These are phyloP conservation scores for Pomacea maculata DNA, from an alignment of 1,140 invertebrate species.

Conservation along the genomic window DNA sequence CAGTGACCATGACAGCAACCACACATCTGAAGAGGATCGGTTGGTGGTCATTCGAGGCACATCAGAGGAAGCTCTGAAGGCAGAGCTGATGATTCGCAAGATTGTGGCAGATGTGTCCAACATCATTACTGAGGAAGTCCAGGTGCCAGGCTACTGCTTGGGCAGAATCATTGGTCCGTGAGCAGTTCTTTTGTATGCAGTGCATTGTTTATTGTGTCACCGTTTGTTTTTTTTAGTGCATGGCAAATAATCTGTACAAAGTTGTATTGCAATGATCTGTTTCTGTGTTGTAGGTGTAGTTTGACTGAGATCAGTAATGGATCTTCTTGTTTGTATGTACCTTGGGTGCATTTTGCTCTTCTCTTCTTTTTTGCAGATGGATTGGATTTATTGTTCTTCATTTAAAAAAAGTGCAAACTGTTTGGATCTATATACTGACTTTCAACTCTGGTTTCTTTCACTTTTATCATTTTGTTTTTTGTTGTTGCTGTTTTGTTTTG, in stretches of 20 bases:
- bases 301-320: too few relatives aligned
- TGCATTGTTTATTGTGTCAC: background rate
- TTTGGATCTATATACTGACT: too few relatives aligned
- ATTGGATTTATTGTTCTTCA: too few relatives aligned
- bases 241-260: background rate
- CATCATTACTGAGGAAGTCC: conserved; percentile 73
- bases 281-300: too few relatives aligned
- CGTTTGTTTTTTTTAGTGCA: background rate
- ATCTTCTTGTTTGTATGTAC: too few relatives aligned
- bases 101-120: conserved; percentile 76
- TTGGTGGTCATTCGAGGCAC: conserved; percentile 76
- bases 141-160: conserved; percentile 72
- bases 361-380: too few relatives aligned
- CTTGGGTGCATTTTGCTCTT: too few relatives aligned
- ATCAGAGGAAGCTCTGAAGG: conserved; percentile 72
- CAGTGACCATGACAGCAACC: conserved; percentile 65
- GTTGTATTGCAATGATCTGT: background rate
- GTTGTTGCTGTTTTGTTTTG: too few relatives aligned
- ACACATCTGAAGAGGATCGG: conserved; percentile 63
- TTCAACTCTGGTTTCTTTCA: too few relatives aligned
- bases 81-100: conserved; percentile 76
- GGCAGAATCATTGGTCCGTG: conserved; percentile 75
- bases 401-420: too few relatives aligned
- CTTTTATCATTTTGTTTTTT: too few relatives aligned
- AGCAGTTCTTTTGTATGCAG: background rate